Conservation (phyloP, 1,140 invertebrate genomes). For the Wiebesia pumilae region DNA sequence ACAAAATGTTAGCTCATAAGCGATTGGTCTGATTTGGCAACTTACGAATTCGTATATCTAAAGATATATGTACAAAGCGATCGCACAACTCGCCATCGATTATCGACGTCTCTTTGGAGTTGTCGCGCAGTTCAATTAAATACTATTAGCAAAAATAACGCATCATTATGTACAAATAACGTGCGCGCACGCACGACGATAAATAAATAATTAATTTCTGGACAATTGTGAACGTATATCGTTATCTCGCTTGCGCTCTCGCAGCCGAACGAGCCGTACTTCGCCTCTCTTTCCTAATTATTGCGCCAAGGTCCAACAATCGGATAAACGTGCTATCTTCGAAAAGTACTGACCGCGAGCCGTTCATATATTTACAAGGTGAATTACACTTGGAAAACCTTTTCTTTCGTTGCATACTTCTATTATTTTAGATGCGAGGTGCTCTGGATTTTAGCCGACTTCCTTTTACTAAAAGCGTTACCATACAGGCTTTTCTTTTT, state of each 20-base stretch:
- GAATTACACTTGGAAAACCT: not conserved
- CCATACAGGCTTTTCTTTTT: not conserved
- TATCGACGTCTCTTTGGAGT: slow-evolving; percentile 8
- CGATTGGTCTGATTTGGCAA: slow-evolving; percentile 54
- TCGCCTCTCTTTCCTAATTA: slow-evolving; percentile 2
- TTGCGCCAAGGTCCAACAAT: not conserved
- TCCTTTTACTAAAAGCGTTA: not conserved
- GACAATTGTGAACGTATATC: not conserved
- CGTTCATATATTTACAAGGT: slow-evolving; percentile 46
- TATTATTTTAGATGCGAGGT: slow-evolving; percentile 46
- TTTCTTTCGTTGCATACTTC: not conserved
- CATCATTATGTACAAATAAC: slow-evolving; percentile 28
- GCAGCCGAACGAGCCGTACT: not conserved
- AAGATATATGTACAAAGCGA: slow-evolving; percentile 57
- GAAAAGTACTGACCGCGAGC: not conserved
- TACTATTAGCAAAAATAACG: slow-evolving; percentile 48
- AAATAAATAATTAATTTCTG: slow-evolving; percentile 45
- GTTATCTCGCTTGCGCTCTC: not conserved
- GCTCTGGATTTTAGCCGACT: slow-evolving; percentile 38
- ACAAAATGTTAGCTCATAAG: slow-evolving; percentile 46
- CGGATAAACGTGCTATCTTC: slow-evolving; percentile 30
- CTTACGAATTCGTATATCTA: slow-evolving; percentile 48
- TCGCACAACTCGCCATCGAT: slow-evolving; percentile 36
- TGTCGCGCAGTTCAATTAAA: slow-evolving; percentile 51
- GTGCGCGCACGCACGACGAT: slow-evolving; percentile 21